Base-by-base conservation (phyloP, 2,888 invertebrate genomes). In the Leptinotarsa rubiginosa region DNA sequence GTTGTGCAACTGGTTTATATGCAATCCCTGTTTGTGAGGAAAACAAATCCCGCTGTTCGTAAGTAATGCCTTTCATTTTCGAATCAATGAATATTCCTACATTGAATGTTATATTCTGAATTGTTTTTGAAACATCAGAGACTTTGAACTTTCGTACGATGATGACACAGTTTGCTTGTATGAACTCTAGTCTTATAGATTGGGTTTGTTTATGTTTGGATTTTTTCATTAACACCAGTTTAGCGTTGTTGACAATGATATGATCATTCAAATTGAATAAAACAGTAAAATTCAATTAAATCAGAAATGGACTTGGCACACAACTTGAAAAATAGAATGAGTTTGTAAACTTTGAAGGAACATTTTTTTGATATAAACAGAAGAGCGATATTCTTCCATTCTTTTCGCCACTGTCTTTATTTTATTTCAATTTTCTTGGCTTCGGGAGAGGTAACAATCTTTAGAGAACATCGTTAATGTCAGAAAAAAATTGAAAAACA, bases 21-120 rank as follows among this genome's bases (percentile, higher is more conserved):
- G 85, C 85, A 84, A 81, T 84, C 84, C 54, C 83, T 85, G 80
- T 83, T 85, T 75, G 78, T 81, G 20, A 81, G 82, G 75, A 84
- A 83, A 79, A 78, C 81, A 20, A 81, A 77, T 76, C 78, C 80
- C 50, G 77, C 79, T 64, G 79, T 81, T 71, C 82, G 83, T 83
- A 81, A 84, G 83, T 83, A 77, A 7, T 41, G 41, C 41, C 41
- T 41, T 41, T 41, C 41, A 10, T 10, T 41, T 41, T 41, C 10
- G 10, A 41, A 41, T 41, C 41, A 41, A 10, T 41, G 41, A 10
- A 10, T 41, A 41, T 10, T 41, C 1, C 3, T 41, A 41, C 12
- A 41, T 50, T 50, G 50, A 50, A n/a, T n/a, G 50, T 50, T 15
- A n/a, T 13, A 16, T 50, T 50, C n/a, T n/a, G 13, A n/a, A 50